Evolutionary conservation across 2,888 invertebrate species (phyloP), one percentile per base, ranked within the genome.

Genomic region (Amphipyra berbera): DNA sequence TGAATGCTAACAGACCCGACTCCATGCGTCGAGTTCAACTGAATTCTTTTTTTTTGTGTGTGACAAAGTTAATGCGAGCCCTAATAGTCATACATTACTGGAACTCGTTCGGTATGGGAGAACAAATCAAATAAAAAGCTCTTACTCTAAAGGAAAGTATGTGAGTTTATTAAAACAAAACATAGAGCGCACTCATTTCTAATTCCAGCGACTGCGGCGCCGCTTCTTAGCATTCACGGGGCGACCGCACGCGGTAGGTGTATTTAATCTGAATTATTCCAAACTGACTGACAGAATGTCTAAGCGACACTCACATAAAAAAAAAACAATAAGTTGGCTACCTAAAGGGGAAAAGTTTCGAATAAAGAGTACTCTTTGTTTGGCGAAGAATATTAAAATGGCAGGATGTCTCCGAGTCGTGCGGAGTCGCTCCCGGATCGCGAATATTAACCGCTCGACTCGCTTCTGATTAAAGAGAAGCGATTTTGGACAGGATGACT

Each of bases 211-310:
- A 85, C 82, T 80, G 82, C 83, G 86, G 86, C 86, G 83, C 82
- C 85, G 79, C 81, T 85, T 82, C 86, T 92, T 91, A 89, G 78
- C 88, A 93, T 93, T 90, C 91, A 88, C 84, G 76, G 82, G 82
- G 85, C 81, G 82, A 83, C 80, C 78, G 83, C 88, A 84, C 81
- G 91, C 89, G 90, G 93, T 91, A 90, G 93, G 93, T 92, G 90
- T 90, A 88, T 90, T 92, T 92, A 92, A 93, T 92, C 90, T 91
- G 90, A 93, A 93, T 93, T 92, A 93, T 92, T 90, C 88, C 83
- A 78, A 87, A 88, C 88, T 89, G 88, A 91, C 90, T 90, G 92
- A 90, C 94, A 88, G 88, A 90, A 91, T 89, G 88, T 89, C 89
- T 91, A 90, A 92, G 82, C 84, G 88, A 88, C 84, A 78, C 64